A percentile compares a stretch with the other conserved stretches of the same genome.
These are phyloP conservation scores for Unio delphinus DNA, from an alignment of 2,888 invertebrate genomes.

Conservation along the genomic window DNA sequence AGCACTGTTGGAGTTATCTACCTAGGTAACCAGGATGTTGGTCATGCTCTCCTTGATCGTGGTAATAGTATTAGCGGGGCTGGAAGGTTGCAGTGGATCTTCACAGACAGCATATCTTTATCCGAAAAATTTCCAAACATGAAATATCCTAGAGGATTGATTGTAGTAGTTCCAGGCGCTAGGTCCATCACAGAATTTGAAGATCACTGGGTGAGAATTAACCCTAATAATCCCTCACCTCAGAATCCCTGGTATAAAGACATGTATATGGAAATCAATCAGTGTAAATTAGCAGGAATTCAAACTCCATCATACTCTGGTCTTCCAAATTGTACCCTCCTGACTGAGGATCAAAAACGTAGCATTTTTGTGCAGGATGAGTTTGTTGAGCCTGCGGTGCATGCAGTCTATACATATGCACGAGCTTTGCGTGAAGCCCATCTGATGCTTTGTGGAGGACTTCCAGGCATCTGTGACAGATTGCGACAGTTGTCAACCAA, in stretches of 20 bases:
- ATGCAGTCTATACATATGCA: constrained; percentile 63
- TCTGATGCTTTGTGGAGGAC: constrained; percentile 39
- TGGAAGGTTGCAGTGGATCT: constrained; percentile 64
- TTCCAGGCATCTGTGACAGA: constrained; percentile 47
- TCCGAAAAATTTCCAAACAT: constrained; percentile 31
- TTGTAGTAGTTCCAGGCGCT: constrained; percentile 53
- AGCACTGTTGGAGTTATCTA: constrained; percentile 55
- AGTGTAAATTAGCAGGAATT: constrained; percentile 47
- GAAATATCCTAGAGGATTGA: constrained; percentile 56
- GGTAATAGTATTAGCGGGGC: constrained; percentile 34
- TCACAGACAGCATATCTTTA: constrained; percentile 54
- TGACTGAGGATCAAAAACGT: constrained; percentile 33
- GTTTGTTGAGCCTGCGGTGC: constrained; percentile 64
- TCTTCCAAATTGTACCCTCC: constrained; percentile 16
- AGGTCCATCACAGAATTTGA: constrained; percentile 65
- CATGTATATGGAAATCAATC: constrained; percentile 57
- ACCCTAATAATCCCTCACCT: constrained; percentile 41
- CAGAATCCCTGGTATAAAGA: constrained; percentile 64
- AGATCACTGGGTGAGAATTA: constrained; percentile 64
- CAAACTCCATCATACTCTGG: constrained; percentile 16
- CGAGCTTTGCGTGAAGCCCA: constrained; percentile 61
- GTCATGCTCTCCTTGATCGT: constrained; percentile 37
- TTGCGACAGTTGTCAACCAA: constrained; percentile 41
- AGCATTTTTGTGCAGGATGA: constrained; percentile 56
- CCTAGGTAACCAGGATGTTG: constrained; percentile 41